Evolutionary conservation across 2,888 invertebrate species (phyloP).

Genomic region (Dolichomitus sp.): DNA sequence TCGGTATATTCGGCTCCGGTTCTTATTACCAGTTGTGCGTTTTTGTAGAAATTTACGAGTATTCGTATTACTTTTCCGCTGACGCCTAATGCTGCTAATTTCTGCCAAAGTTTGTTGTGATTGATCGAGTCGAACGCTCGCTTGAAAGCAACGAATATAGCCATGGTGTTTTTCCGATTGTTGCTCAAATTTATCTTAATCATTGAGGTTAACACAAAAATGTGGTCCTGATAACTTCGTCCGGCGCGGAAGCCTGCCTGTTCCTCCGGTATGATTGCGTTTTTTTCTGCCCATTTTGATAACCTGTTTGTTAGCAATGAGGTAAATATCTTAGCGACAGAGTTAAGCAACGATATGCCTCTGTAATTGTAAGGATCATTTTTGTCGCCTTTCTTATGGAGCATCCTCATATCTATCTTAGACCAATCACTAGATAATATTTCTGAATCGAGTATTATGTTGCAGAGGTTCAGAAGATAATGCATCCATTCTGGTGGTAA

Average conservation of each 20-base stretch:
- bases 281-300: slow-evolving; percentile 53
- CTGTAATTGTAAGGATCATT: slow-evolving; percentile 64
- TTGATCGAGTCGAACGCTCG: slow-evolving; percentile 58
- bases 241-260: slow-evolving; percentile 67
- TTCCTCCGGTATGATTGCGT: slow-evolving; percentile 60
- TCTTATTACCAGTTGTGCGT: slow-evolving; percentile 11
- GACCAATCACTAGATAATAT: slow-evolving; percentile 26
- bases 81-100: slow-evolving; percentile 18
- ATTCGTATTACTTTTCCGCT: slow-evolving; percentile 13
- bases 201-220: slow-evolving; percentile 33
- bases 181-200: slow-evolving; percentile 39
- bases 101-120: slow-evolving; percentile 45
- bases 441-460: slow-evolving; percentile 6
- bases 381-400: slow-evolving; percentile 50
- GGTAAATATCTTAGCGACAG: slow-evolving; percentile 68
- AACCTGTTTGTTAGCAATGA: slow-evolving; percentile 56
- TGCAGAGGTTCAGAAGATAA: slow-evolving; percentile 18
- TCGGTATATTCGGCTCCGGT: background rate
- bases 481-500: slow-evolving; percentile 13
- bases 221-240: slow-evolving; percentile 47
- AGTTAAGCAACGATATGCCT: slow-evolving; percentile 66
- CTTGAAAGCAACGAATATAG: slow-evolving; percentile 60
- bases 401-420: slow-evolving; percentile 3
- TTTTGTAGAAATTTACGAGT: slow-evolving; percentile 32
- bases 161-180: slow-evolving; percentile 7